These are phyloP conservation scores for Netelia inedita DNA, from an alignment of 2,888 invertebrate species.

Conservation along the genomic window DNA sequence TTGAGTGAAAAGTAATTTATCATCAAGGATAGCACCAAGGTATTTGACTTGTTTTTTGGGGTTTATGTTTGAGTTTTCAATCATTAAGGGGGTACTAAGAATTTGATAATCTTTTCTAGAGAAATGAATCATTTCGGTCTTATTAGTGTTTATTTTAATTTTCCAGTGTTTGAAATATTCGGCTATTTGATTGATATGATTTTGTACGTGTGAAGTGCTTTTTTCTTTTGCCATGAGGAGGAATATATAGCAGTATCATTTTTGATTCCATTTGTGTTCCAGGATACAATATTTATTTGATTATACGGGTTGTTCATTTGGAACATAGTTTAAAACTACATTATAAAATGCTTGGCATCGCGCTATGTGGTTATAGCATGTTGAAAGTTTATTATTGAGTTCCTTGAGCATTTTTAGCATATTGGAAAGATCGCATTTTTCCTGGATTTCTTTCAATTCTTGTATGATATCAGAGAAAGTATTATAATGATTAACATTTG, in stretches of 20 bases:
- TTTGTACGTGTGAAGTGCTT: background rate
- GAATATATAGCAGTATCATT: conserved; percentile 71
- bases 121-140: background rate
- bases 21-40: conserved; percentile 36
- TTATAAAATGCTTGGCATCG: too few species aligned
- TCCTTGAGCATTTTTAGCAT: too few species aligned
- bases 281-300: too few species aligned
- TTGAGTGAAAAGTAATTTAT: conserved; percentile 12
- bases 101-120: background rate
- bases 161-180: background rate
- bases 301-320: too few species aligned
- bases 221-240: background rate
- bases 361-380: too few species aligned
- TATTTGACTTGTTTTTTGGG: conserved; percentile 55
- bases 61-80: background rate
- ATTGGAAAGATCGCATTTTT: too few species aligned
- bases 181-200: background rate
- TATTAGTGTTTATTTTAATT: background rate
- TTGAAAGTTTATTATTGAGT: too few species aligned
- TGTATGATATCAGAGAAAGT: too few species aligned
- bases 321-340: too few species aligned
- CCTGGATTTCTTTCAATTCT: too few species aligned
- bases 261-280: conserved; percentile 65
- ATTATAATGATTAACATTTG: too few species aligned
- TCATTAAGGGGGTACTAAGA: background rate